phyloP scores from a whole-genome alignment of 2,888 invertebrate genomes.

The Caenorhabditis macrosperma region DNA sequence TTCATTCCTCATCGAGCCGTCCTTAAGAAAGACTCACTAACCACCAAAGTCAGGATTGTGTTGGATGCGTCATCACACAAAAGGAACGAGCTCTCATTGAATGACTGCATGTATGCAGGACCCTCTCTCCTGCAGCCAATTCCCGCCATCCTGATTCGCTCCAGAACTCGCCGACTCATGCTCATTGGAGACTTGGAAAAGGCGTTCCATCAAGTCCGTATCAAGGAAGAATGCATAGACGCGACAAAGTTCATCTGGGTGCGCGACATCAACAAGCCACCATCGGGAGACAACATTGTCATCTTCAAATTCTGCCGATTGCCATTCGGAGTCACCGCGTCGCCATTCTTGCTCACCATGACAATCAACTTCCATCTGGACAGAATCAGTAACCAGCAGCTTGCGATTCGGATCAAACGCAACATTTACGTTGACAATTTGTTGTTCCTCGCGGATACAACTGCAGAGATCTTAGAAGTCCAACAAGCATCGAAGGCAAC shows the following conservation, averaged over 20 bases:
- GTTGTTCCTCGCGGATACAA: neutral
- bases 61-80: constrained; percentile 7
- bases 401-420: neutral
- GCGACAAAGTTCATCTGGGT: constrained; percentile 30
- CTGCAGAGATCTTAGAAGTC: neutral
- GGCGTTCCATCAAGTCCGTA: constrained; percentile 17
- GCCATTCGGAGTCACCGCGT: constrained; percentile 26
- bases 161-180: neutral
- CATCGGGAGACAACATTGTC: constrained; percentile 16
- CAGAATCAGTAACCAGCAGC: no score
- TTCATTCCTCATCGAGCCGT: constrained; percentile 9
- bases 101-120: constrained; percentile 24
- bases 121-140: neutral
- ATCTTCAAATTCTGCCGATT: constrained; percentile 17
- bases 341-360: no score
- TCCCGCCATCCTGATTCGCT: constrained; percentile 2
- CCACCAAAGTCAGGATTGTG: constrained; percentile 23
- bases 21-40: neutral
- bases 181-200: constrained; percentile 17
- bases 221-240: constrained; percentile 4
- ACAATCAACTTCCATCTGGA: no score
- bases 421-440: constrained; percentile 49
- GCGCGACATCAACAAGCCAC: no score
- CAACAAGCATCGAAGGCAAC: no score
- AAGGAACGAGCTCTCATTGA: neutral